Base-by-base conservation (phyloP, 2,888 invertebrate species). In the Xanthia togata region DNA sequence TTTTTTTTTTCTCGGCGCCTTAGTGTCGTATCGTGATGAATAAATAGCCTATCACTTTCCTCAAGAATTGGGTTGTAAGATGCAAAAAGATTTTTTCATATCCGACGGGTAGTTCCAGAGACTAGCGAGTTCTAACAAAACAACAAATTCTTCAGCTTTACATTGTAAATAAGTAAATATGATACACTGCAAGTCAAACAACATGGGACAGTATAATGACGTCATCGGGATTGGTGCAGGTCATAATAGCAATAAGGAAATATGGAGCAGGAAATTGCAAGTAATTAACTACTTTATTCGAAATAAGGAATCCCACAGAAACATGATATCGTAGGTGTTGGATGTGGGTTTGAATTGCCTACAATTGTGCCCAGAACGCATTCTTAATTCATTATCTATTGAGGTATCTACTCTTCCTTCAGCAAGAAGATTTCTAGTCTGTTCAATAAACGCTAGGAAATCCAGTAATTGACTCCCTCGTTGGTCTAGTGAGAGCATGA, bases 381-480 rank as follows among this genome's bases (percentile, higher is more conserved):
- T 65, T 78, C 70, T 78, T 62, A 60, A 80, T 80, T 70, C 1
- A 8, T 31, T 82, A 82, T 79, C 79, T 82, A 82, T 79, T 76
- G 44, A 69, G 63, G 82, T 14, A 69, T 79, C 79, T 55, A 20
- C 63, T 23, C 31, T 31, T 26, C 68, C 47, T 41, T 70, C 23
- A 79, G 26, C 8, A 26, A 53, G 1, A 23, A 2, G 23, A 55
- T 47, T 64, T 9, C 2, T 38, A 4, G 35, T 50, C 26, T 23
- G 12, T 26, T 50, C 23, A 50, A 41, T 41, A 41, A 55, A 57
- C 35, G 38, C 26, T 59, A 31, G 41, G 23, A 26, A 78, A 44
- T 50, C 14, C n/a, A 62, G n/a, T 57, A 20, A 80, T 50, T 50
- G 20, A 47, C 47, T 5, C 1, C 17, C 4, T 17, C 5, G 17